A percentile compares a stretch with the other conserved stretches of the same genome.
These are phyloP conservation scores for Corythoichthys haematopterus DNA, from an alignment of 2,113 vertebrate species.

Conservation along the genomic window DNA sequence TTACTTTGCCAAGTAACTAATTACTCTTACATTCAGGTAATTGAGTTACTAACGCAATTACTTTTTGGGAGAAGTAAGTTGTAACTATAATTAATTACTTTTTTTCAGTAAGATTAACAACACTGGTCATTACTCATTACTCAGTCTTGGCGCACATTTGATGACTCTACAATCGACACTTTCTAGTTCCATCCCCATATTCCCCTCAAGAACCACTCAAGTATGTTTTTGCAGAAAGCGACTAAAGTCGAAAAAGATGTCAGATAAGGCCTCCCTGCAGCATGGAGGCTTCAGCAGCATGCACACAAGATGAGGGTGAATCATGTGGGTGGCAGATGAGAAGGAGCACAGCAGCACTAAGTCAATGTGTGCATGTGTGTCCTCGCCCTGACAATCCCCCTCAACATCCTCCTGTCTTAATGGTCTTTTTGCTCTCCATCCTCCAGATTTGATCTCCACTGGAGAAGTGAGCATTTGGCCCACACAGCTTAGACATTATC, in stretches of 20 bases:
- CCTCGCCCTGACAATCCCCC: slow-evolving; percentile 27
- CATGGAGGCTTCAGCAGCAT: slow-evolving; percentile 11
- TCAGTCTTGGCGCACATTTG: too few relatives aligned
- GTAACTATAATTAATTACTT: too few relatives aligned
- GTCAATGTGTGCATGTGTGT: slow-evolving; percentile 18
- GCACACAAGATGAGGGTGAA: slow-evolving; percentile 15
- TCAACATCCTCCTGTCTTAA: slow-evolving; percentile 51
- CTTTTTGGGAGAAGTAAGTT: too few relatives aligned
- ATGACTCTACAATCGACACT: too few relatives aligned
- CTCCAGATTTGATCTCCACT: slow-evolving; percentile 46
- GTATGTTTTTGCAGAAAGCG: slow-evolving; percentile 5
- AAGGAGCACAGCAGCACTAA: slow-evolving; percentile 15
- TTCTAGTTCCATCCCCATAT: too few relatives aligned
- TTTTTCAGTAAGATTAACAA: too few relatives aligned
- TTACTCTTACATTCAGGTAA: too few relatives aligned
- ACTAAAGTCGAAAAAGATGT: slow-evolving; percentile 23
- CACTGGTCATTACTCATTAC: too few relatives aligned
- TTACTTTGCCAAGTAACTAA: too few relatives aligned
- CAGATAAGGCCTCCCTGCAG: background rate
- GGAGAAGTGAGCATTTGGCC: slow-evolving; percentile 44
- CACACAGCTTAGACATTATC: slow-evolving; percentile 52
- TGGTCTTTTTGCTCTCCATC: slow-evolving; percentile 35
- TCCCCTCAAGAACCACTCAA: background rate
- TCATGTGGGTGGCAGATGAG: slow-evolving; percentile 37
- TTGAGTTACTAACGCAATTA: too few relatives aligned